Evolutionary conservation across 2,888 invertebrate species (phyloP).

Genomic region (Hypomecis punctinalis): DNA sequence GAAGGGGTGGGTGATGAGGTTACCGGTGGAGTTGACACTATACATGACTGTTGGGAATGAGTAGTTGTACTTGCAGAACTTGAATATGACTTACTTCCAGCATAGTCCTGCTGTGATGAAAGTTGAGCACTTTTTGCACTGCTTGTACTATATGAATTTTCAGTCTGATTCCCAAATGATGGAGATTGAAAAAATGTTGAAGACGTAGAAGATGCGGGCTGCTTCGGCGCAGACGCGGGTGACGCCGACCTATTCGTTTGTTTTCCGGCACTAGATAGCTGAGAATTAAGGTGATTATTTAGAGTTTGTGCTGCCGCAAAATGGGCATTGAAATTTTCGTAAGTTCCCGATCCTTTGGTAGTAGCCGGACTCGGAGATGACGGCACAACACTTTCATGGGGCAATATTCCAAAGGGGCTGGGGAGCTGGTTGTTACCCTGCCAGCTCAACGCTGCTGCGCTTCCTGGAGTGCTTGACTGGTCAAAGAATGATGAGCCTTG

Average conservation of each 20-base stretch:
- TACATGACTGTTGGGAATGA: conserved; percentile 89
- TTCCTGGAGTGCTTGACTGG: conserved; percentile 84
- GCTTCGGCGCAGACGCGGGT: conserved; percentile 81
- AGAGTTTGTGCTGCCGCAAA: conserved; percentile 87
- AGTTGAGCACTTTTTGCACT: conserved; percentile 83
- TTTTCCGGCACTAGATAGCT: conserved; percentile 84
- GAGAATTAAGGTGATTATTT: conserved; percentile 87
- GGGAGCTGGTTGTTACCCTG: conserved; percentile 89
- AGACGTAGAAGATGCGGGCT: conserved; percentile 81
- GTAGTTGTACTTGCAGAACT: conserved; percentile 85
- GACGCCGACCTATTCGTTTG: conserved; percentile 85
- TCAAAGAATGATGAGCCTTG: conserved; percentile 89
- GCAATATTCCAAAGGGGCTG: conserved; percentile 91
- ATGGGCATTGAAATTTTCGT: conserved; percentile 90
- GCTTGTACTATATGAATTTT: conserved; percentile 84
- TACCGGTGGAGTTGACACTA: conserved; percentile 87
- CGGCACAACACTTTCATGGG: conserved; percentile 91
- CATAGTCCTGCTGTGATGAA: conserved; percentile 83
- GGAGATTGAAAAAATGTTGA: conserved; percentile 88
- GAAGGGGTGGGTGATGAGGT: conserved; percentile 81
- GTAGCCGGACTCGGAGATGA: conserved; percentile 86
- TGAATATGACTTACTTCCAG: conserved; percentile 86
- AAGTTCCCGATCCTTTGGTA: conserved; percentile 84
- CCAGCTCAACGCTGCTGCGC: conserved; percentile 86
- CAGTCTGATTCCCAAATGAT: conserved; percentile 85